Conservation (phyloP, 1,140 invertebrate species). For the Tetragnatha versicolor region DNA sequence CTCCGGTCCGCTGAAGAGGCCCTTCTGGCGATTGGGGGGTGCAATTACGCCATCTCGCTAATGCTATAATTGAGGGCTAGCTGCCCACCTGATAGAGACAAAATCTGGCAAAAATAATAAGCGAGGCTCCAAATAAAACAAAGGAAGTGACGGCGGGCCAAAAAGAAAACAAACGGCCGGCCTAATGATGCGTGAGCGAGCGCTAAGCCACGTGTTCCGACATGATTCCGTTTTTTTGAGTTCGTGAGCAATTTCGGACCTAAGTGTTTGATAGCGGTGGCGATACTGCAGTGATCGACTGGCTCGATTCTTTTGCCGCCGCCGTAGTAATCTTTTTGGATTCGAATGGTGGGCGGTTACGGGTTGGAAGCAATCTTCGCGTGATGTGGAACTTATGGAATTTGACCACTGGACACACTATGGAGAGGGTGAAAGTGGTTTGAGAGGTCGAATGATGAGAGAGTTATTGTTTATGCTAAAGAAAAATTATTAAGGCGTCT, state of each 20-base stretch:
- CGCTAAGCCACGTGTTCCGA: constrained; percentile 40
- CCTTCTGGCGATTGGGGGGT: no score
- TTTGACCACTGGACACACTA: no score
- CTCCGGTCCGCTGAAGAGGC: no score
- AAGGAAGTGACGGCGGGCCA: constrained; percentile 5
- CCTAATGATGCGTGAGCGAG: constrained; percentile 22
- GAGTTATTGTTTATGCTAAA: no score
- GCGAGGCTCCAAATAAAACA: constrained; percentile 22
- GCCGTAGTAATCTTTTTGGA: no score
- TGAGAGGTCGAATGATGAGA: no score
- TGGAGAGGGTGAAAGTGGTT: no score
- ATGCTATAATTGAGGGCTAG: constrained; percentile 48
- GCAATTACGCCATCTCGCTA: constrained; percentile 51
- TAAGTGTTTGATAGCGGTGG: constrained; percentile 37
- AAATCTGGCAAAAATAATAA: constrained; percentile 45
- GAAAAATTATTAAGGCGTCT: no score
- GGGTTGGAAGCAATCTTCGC: no score
- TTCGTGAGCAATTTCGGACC: constrained; percentile 50
- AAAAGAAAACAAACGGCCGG: not conserved
- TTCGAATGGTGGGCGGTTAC: no score
- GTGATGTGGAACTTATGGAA: no score
- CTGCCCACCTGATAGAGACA: constrained; percentile 46
- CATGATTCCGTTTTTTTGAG: constrained; percentile 33
- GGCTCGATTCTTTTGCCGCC: no score
- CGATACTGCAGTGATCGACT: constrained; percentile 37